Conservation (phyloP, 30 jellyfish, hydroid and myxozoan species). For the Pelagia noctiluca region DNA sequence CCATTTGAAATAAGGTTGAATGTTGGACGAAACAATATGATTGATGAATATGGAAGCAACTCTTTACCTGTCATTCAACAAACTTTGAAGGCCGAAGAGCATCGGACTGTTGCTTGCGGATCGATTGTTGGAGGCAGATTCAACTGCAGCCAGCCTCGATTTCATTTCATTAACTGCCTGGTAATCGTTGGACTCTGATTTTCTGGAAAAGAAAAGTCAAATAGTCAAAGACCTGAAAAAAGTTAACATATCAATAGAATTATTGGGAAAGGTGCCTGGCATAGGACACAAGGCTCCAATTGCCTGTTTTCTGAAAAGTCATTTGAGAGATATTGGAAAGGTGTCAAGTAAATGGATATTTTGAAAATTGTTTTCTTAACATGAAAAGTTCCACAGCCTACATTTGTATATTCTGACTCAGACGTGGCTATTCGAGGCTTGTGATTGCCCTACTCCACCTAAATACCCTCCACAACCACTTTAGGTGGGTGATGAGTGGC, state of each 20-base stretch:
- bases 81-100: conserved; percentile 61
- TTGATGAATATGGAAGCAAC: background rate
- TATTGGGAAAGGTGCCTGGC: background rate
- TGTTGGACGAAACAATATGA: background rate
- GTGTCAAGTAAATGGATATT: background rate
- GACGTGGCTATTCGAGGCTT: too few relatives aligned
- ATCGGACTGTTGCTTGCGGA: conserved; percentile 78
- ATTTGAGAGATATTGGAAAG: background rate
- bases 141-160: conserved; percentile 74
- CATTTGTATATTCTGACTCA: too few relatives aligned
- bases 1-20: background rate
- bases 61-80: conserved; percentile 33
- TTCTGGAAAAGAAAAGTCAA: background rate
- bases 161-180: conserved; percentile 65
- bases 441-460: too few relatives aligned
- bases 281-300: background rate
- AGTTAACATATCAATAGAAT: background rate
- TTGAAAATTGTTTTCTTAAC: background rate
- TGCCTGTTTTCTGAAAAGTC: background rate
- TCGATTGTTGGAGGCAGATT: conserved; percentile 68
- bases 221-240: background rate
- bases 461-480: too few relatives aligned
- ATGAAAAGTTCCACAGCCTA: background rate
- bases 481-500: too few relatives aligned
- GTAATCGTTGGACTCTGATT: conserved; percentile 36